phyloP scores from a whole-genome alignment of 2,797 vertebrate species.

The Peromyscus melanophrys region DNA sequence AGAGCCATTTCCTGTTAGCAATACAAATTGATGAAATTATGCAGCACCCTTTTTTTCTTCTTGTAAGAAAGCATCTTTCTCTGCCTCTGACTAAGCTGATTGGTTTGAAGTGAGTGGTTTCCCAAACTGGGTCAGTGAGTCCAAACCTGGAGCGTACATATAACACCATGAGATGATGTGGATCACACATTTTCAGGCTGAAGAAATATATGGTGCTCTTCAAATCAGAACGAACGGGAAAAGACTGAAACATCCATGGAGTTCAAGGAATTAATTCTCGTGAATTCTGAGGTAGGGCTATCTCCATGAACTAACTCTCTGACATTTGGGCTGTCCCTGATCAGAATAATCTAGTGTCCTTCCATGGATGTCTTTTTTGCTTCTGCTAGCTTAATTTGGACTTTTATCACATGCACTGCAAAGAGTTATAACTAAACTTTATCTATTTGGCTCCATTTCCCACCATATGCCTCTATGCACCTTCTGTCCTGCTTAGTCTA shows the following conservation, averaged over 20 bases:
- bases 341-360: background rate
- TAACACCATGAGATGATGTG: background rate
- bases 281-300: background rate
- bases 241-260: background rate
- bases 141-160: background rate
- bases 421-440: background rate
- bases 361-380: background rate
- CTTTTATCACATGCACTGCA: background rate
- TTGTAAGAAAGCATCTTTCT: background rate
- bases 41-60: background rate
- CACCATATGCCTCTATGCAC: background rate
- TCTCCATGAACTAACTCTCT: background rate
- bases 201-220: background rate
- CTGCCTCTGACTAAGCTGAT: background rate
- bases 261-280: background rate
- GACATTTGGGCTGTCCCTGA: background rate
- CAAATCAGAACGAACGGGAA: background rate
- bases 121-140: background rate
- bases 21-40: background rate
- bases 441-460: constrained; percentile 2
- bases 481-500: constrained; percentile 24
- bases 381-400: constrained; percentile 34
- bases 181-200: background rate
- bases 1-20: background rate
- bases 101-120: background rate